Conservation (phyloP, 1,140 invertebrate genomes). For the Lutraria rhynchaena region DNA sequence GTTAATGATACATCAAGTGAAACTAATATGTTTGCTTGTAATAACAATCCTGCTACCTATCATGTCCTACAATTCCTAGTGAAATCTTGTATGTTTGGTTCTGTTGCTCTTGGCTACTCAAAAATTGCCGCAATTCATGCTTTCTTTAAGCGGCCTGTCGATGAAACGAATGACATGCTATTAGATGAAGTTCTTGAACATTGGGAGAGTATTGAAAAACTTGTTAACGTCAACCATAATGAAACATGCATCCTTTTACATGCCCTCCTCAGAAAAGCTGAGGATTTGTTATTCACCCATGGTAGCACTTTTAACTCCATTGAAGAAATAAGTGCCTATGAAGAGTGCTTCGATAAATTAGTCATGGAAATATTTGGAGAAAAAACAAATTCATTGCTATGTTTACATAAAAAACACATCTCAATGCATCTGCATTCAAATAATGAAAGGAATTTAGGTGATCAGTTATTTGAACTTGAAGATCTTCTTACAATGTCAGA, state of each 20-base stretch:
- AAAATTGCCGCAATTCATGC: background rate
- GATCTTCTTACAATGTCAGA: background rate
- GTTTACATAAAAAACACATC: too few relatives aligned
- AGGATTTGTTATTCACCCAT: background rate
- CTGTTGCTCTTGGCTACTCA: background rate
- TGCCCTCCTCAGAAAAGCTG: background rate
- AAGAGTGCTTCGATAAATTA: too few relatives aligned
- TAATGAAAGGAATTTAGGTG: too few relatives aligned
- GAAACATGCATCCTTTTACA: background rate
- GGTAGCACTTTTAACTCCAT: background rate
- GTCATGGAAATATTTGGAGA: too few relatives aligned
- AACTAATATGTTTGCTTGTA: too few relatives aligned
- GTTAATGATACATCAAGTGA: too few relatives aligned
- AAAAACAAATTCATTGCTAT: too few relatives aligned
- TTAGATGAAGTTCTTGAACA: conserved; percentile 1
- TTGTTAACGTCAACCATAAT: background rate
- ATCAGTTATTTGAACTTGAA: background rate
- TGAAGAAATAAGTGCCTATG: too few relatives aligned
- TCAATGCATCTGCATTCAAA: too few relatives aligned
- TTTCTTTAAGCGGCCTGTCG: too few relatives aligned
- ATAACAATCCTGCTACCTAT: background rate
- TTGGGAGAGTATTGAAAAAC: background rate
- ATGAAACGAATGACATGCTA: background rate
- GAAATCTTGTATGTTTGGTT: conserved; percentile 3
- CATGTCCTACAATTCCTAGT: background rate